A percentile compares a stretch with the other conserved stretches of the same genome.
These are phyloP conservation scores for Clytia hemisphaerica DNA, from an alignment of 30 jellyfish, hydroid and myxozoan genomes.

Conservation along the genomic window DNA sequence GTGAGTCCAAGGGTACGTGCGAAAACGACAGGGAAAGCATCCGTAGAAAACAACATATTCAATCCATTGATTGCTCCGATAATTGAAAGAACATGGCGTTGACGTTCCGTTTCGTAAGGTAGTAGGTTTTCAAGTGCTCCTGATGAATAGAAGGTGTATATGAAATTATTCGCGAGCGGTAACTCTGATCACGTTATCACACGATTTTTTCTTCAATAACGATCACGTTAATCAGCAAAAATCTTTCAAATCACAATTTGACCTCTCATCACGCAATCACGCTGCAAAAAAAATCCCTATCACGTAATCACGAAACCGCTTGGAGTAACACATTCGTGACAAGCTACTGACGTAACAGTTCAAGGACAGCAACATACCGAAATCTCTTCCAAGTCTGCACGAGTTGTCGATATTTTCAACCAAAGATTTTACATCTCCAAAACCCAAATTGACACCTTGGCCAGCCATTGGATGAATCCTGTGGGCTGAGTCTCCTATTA, in stretches of 20 bases:
- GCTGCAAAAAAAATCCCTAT: too few species aligned
- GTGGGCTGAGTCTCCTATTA: constrained; percentile 97
- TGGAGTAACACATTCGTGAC: too few species aligned
- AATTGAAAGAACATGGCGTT: constrained; percentile 80
- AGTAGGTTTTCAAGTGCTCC: constrained; percentile 68
- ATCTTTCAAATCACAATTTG: too few species aligned
- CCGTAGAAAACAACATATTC: constrained; percentile 70
- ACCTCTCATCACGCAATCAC: too few species aligned
- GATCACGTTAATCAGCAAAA: too few species aligned
- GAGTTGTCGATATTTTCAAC: constrained; percentile 45
- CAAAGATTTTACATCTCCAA: constrained; percentile 60
- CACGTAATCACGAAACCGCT: too few species aligned
- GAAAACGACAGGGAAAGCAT: constrained; percentile 54
- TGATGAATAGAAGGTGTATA: constrained; percentile 9
- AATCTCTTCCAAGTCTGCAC: constrained; percentile 58
- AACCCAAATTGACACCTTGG: constrained; percentile 94
- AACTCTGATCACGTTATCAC: too few species aligned
- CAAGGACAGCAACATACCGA: too few species aligned
- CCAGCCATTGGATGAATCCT: constrained; percentile 98
- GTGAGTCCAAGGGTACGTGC: constrained; percentile 88
- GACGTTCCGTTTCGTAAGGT: constrained; percentile 71
- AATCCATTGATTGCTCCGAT: constrained; percentile 65
- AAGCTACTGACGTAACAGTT: too few species aligned
- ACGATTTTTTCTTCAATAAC: too few species aligned
- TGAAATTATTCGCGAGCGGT: background rate